Conservation (phyloP, 2,888 invertebrate genomes). For the Nemapogon koenigi region DNA sequence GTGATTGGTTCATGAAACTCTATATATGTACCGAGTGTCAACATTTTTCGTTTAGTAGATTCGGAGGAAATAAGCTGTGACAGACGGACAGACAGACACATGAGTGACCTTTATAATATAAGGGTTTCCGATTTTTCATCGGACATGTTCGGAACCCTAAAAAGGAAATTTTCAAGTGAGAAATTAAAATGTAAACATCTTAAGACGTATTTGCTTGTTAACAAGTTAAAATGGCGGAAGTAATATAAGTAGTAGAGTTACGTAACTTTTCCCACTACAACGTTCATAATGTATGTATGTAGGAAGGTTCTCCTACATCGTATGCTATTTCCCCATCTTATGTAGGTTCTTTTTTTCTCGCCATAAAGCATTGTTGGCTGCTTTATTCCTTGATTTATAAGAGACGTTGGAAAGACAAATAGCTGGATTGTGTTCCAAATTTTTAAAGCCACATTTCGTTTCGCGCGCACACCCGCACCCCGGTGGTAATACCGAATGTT, state of each 20-base stretch:
- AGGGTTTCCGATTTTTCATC: too few species aligned
- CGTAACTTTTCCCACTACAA: constrained; percentile 26
- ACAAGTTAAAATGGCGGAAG: neutral
- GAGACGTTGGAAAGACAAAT: constrained; percentile 78
- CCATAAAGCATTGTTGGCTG: constrained; percentile 69
- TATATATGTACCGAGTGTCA: too few species aligned
- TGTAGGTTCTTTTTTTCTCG: constrained; percentile 59
- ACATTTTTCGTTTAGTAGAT: too few species aligned
- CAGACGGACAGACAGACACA: too few species aligned
- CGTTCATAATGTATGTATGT: constrained; percentile 57
- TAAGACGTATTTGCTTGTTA: too few species aligned
- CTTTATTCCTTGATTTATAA: constrained; percentile 75
- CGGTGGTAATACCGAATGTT: constrained; percentile 38
- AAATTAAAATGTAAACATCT: too few species aligned
- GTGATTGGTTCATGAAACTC: too few species aligned
- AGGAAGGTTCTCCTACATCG: constrained; percentile 32
- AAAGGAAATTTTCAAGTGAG: too few species aligned
- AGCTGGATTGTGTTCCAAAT: constrained; percentile 81
- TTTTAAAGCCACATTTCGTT: constrained; percentile 80
- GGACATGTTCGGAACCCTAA: too few species aligned
- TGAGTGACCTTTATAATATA: too few species aligned
- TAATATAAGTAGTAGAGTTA: neutral
- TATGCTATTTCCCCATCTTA: constrained; percentile 61
- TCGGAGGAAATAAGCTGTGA: too few species aligned
- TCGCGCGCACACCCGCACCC: constrained; percentile 58